phyloP scores from a whole-genome alignment of 2,797 vertebrate species.

The Hydrolagus colliei region DNA sequence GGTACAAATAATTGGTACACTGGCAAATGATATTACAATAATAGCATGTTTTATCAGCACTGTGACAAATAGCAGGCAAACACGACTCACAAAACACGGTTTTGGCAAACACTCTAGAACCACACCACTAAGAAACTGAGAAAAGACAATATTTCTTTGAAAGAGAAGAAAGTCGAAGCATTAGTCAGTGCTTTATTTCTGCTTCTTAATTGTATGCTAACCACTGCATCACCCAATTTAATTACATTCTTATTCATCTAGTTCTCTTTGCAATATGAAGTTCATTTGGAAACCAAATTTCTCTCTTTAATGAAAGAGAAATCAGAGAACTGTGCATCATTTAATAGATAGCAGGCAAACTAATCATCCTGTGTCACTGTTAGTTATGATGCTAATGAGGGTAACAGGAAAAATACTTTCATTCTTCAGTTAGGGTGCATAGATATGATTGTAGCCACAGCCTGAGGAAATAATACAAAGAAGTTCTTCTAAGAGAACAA shows the following conservation, averaged over 20 bases:
- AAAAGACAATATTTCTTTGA: background rate
- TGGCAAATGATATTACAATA: conserved; percentile 13
- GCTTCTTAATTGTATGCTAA: background rate
- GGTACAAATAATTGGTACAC: background rate
- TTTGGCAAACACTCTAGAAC: conserved; percentile 14
- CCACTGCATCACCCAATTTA: background rate
- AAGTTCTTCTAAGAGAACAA: no score
- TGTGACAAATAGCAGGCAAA: conserved; percentile 12
- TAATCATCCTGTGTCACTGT: background rate
- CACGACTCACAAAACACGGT: background rate
- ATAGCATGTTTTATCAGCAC: background rate
- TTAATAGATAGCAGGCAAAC: background rate
- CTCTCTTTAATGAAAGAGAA: background rate
- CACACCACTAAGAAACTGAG: background rate
- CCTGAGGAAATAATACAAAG: no score
- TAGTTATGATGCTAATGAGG: no score
- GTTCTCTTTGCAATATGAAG: background rate
- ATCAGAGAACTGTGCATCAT: background rate
- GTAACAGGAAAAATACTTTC: no score
- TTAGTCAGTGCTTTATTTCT: conserved; percentile 1
- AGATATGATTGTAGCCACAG: no score
- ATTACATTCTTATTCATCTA: background rate
- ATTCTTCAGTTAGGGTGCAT: no score
- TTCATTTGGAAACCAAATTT: background rate
- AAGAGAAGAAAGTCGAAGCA: background rate